These are phyloP conservation scores for Azorinus chamasolen DNA, from an alignment of 2,888 invertebrate genomes.

Conservation along the genomic window DNA sequence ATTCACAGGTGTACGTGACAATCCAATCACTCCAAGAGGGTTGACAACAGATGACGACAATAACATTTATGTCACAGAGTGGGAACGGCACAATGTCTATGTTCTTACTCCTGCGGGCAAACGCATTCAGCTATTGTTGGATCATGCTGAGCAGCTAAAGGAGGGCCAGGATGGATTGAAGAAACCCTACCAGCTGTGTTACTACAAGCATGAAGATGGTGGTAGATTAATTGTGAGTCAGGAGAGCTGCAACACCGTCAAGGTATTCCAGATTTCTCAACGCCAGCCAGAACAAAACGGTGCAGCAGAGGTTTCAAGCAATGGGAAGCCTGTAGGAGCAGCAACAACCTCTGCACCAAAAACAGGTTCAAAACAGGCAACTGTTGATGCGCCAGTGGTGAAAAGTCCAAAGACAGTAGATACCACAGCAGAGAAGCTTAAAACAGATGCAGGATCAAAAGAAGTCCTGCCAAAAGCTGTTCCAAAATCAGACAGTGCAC, in stretches of 20 bases:
- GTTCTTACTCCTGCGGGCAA: slow-evolving; percentile 49
- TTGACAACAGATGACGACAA: slow-evolving; percentile 56
- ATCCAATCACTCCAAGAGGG: slow-evolving; percentile 49
- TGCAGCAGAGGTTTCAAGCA: slow-evolving; percentile 25
- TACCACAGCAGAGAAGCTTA: too few relatives aligned
- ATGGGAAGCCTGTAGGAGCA: slow-evolving; percentile 14
- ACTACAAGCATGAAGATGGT: slow-evolving; percentile 26
- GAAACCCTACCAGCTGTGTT: slow-evolving; percentile 58
- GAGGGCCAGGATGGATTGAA: slow-evolving; percentile 36
- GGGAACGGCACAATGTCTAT: slow-evolving; percentile 50
- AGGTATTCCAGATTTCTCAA: slow-evolving; percentile 46
- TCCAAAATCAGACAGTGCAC: too few relatives aligned
- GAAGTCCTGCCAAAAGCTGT: too few relatives aligned
- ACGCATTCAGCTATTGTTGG: slow-evolving; percentile 47
- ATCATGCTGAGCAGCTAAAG: slow-evolving; percentile 27
- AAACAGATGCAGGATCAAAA: too few relatives aligned
- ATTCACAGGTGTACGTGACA: slow-evolving; percentile 36
- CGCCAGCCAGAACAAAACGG: slow-evolving; percentile 24
- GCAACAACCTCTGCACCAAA: neutral
- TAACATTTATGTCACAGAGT: slow-evolving; percentile 58
- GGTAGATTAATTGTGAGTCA: slow-evolving; percentile 52
- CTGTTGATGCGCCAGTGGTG: neutral
- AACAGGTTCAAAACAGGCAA: neutral
- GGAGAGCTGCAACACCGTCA: slow-evolving; percentile 52
- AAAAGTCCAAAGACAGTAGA: too few relatives aligned